Evolutionary conservation across 2,797 vertebrate species (phyloP), one percentile per base, ranked within the genome.

Genomic region (Falco concolor): DNA sequence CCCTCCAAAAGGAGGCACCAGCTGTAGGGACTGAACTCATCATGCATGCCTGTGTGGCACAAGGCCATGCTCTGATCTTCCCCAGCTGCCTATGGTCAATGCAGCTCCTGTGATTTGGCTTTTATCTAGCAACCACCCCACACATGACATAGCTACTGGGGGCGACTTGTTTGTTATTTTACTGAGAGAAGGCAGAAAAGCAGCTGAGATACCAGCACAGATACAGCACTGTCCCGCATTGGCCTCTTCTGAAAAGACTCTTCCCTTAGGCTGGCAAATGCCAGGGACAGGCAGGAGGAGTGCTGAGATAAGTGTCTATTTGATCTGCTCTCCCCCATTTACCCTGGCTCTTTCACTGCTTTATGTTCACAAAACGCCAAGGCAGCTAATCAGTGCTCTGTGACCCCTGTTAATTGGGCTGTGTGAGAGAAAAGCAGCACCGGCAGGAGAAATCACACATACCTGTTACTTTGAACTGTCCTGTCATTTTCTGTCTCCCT

Each of bases 221-320:
- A 96, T 61, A 94, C 3, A 84, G 57, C 61, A 49, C 44, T 0
- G 5, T 68, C 42, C 74, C 3, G 1, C 18, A 22, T 19, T 34
- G 78, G 83, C 21, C 18, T 72, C 49, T 57, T 72, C 84, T 95
- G 91, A 73, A 95, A 90, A 85, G 63, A 57, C 77, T 80, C 94
- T 95, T 83, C 70, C 63, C 86, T 91, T 78, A 57, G 84, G 81
- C 87, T 96, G 90, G 90, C 93, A 95, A 95, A 96, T 84, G 94
- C 84, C 15, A 2, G 56, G 64, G 79, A 91, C 74, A 90, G 61
- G 85, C 93, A 79, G 87, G 72, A 79, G 87, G 72, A 93, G 83
- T 32, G 74, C 94, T 83, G 85, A 94, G 89, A 92, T 96, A 95
- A 96, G 86, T 93, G 95, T 86, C 89, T 92, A 91, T 97, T 96